Evolutionary conservation across 1,140 invertebrate genomes (phyloP).

Genomic region (Glomeris maerens): DNA sequence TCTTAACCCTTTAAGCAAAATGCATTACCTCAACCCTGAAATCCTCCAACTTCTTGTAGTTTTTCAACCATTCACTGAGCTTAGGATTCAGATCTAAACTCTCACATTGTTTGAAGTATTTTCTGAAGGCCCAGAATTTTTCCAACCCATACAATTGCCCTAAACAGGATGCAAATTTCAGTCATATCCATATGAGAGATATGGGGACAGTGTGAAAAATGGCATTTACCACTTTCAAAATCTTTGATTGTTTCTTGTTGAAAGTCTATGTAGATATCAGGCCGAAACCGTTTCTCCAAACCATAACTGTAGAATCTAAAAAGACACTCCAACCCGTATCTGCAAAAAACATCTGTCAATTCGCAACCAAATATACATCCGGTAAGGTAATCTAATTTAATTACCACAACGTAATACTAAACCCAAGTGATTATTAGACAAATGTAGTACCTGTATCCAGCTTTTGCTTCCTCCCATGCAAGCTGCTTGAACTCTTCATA

Average conservation of each 20-base stretch:
- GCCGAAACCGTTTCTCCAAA: conserved; percentile 84
- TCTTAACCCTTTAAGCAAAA: too few species aligned
- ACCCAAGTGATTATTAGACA: conserved; percentile 1
- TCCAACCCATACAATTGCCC: conserved; percentile 94
- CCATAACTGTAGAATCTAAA: conserved; percentile 99
- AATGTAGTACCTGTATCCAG: conserved; percentile 62
- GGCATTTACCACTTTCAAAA: conserved; percentile 57
- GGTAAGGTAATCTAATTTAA: neutral
- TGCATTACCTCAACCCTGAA: conserved; percentile 43
- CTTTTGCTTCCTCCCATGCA: conserved; percentile 79
- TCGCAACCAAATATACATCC: neutral
- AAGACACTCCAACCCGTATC: conserved; percentile 78
- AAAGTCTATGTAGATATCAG: conserved; percentile 87
- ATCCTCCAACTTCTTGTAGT: conserved; percentile 89
- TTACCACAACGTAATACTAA: neutral
- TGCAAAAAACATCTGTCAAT: conserved; percentile 23
- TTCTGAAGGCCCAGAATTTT: conserved; percentile 98
- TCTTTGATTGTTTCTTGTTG: conserved; percentile 84
- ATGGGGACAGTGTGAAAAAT: too few species aligned
- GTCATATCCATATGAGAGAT: conserved; percentile 3
- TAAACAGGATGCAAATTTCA: conserved; percentile 28
- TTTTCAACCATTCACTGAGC: conserved; percentile 61
- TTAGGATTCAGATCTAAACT: conserved; percentile 62
- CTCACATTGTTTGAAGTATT: conserved; percentile 71
- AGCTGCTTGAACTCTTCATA: conserved; percentile 86